Evolutionary conservation across 2,113 vertebrate genomes (phyloP).

Genomic region (Prietella phreatophila): DNA sequence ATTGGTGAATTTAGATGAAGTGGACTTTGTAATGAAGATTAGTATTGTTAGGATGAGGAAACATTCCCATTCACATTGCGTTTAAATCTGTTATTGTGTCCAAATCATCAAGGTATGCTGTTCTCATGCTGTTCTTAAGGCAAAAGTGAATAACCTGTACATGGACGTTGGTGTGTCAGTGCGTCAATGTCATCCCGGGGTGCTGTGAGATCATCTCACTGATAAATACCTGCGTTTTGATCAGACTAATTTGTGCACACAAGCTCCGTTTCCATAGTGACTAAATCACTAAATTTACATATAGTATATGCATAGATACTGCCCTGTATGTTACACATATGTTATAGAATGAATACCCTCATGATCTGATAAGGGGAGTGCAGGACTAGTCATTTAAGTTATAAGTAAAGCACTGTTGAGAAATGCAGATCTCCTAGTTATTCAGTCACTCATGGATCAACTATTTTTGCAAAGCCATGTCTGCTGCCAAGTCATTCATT

Average conservation of each 20-base stretch:
- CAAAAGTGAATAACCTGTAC: neutral
- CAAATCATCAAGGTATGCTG: neutral
- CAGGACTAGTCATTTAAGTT: constrained; percentile 9
- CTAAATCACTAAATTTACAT: neutral
- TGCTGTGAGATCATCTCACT: neutral
- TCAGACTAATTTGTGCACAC: neutral
- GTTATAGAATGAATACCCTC: neutral
- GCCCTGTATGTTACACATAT: neutral
- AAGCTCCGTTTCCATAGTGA: constrained; percentile 2
- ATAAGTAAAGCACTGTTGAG: neutral
- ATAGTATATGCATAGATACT: neutral
- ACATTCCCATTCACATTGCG: neutral
- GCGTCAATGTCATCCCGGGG: neutral
- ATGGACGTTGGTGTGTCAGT: neutral
- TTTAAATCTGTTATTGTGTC: neutral
- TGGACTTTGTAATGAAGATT: neutral
- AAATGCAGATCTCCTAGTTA: neutral
- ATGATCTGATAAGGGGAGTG: neutral
- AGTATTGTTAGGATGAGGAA: neutral
- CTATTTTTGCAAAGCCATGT: neutral
- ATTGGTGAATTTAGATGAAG: neutral
- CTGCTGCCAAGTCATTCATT: constrained; percentile 1
- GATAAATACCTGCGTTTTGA: neutral
- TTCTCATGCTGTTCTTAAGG: neutral
- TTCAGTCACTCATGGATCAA: neutral